Evolutionary conservation across 2,113 vertebrate species (phyloP).

Genomic region (Gnathonemus longibarbis): DNA sequence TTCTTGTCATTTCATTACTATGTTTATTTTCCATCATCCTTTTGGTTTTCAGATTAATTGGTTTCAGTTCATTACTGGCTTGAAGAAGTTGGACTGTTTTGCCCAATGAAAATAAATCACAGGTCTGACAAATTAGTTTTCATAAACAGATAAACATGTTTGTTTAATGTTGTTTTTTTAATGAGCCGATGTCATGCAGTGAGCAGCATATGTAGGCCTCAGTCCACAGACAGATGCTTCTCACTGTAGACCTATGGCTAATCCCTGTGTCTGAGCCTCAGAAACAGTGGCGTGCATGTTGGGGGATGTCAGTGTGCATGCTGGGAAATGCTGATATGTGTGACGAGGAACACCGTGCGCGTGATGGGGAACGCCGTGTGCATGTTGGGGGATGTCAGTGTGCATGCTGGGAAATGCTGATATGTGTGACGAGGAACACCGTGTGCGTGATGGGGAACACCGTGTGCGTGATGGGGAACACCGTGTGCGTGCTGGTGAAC

Average conservation of each 20-base stretch:
- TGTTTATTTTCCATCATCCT: not conserved
- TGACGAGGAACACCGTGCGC: no score
- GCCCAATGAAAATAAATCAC: not conserved
- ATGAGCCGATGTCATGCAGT: not conserved
- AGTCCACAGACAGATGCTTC: not conserved
- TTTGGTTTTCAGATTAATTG: not conserved
- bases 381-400: not conserved
- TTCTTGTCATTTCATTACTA: not conserved
- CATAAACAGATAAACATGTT: not conserved
- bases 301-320: not conserved
- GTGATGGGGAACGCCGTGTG: not conserved
- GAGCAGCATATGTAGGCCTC: not conserved
- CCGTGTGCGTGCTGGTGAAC: no score
- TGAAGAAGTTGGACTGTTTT: not conserved
- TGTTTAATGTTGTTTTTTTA: not conserved
- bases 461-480: no score
- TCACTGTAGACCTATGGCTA: not conserved
- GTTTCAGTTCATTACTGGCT: not conserved
- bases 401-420: not conserved
- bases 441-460: no score
- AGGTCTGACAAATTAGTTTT: not conserved
- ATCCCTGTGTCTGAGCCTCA: not conserved
- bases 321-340: not conserved
- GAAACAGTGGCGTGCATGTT: not conserved
- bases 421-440: no score